Evolutionary conservation across 1,140 invertebrate genomes (phyloP), one percentile per base, ranked within the genome.

Genomic region (Dreissena rostriformis): DNA sequence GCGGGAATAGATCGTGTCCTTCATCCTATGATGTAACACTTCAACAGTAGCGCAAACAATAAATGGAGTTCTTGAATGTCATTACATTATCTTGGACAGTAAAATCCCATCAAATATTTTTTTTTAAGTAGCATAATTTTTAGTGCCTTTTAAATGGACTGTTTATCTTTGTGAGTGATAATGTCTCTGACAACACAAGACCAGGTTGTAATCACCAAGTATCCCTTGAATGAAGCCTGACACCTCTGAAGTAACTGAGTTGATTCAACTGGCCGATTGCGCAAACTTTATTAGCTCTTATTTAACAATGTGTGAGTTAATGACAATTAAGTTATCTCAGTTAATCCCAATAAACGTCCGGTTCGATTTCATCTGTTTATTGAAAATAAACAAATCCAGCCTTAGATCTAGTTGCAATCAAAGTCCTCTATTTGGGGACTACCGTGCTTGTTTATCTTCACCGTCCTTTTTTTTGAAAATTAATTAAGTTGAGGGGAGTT

Each of bases 101-200:
- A 61, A 22, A 11, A 63, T 26, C 14, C 22, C 29, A 7, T 6
- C 15, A 63, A 65, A 76, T 76, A 28, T 39, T 39, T 5, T 76
- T 76, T 63, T 76, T 57, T 29, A 26, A n/a, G 29, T 65, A 65
- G 49, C 26, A 65, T 76, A 68, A 28, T n/a, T 2, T 39, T 39
- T 5, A 39, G 39, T 5, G 39, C 8, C 8, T 39, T 2, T 39
- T 5, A 39, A 39, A 8, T 39, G 39, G 39, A 39, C 39, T 39
- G 39, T 5, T 5, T 8, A 39, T 39, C 2, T 39, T 39, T 39
- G 2, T 39, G 39, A 39, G 8, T 39, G 39, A 39, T 39, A 39
- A 39, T 39, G 39, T 39, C 39, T 39, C 39, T 39, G 39, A 39
- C 39, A 39, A 39, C 39, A 39, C 8, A 39, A 39, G 39, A 39